A percentile compares a stretch with the other conserved stretches of the same genome.
Evolutionary conservation across 2,797 vertebrate genomes (phyloP).

Genomic region (Hypotaenidia okinawae): DNA sequence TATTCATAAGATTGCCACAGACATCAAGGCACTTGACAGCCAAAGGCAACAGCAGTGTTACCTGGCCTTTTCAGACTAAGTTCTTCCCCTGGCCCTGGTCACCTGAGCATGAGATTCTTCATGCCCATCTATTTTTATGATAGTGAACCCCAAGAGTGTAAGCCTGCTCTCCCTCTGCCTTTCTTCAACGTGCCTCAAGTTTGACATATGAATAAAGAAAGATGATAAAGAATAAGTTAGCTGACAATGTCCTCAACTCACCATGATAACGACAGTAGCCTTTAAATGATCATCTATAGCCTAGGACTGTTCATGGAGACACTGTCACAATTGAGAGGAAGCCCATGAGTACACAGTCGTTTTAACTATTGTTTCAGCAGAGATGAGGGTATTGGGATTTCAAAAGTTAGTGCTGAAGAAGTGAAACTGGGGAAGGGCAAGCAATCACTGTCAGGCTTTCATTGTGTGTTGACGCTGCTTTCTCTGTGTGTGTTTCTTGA

Average conservation of each 20-base stretch:
- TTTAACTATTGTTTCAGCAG: not conserved
- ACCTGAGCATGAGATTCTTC: not conserved
- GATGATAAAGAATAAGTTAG: not conserved
- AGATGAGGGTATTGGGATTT: not conserved
- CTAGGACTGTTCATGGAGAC: not conserved
- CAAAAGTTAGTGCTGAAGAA: not conserved
- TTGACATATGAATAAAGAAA: not conserved
- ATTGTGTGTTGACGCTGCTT: not conserved
- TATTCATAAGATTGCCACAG: not conserved
- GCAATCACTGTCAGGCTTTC: not conserved
- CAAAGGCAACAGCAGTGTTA: not conserved
- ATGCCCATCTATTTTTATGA: not conserved
- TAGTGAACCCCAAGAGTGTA: not conserved
- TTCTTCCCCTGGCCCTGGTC: not conserved
- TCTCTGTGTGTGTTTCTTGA: not conserved
- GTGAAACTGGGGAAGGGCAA: not conserved
- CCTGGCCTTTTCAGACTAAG: not conserved
- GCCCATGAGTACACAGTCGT: not conserved
- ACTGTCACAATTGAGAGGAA: not conserved
- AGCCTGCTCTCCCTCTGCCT: not conserved
- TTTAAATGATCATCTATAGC: not conserved
- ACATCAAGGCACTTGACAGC: not conserved
- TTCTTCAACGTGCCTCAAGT: not conserved
- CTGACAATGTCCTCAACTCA: not conserved
- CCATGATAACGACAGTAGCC: accelerated